A percentile compares a stretch with the other conserved stretches of the same genome.
phyloP scores from a whole-genome alignment of 2,888 invertebrate species.

The Brachyptera risi region DNA sequence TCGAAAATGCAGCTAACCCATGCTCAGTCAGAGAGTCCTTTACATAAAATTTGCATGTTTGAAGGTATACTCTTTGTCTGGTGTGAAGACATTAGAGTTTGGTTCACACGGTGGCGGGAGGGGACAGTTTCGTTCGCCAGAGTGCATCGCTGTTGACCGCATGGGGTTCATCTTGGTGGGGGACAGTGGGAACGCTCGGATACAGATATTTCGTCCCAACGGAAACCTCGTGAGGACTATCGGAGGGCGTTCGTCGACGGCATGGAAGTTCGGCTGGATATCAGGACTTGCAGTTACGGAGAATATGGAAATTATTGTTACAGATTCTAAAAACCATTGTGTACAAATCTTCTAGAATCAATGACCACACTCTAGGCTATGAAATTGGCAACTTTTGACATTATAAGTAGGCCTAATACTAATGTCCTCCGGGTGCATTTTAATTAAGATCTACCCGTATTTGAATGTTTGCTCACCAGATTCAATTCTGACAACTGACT shows the following conservation, averaged over 20 bases:
- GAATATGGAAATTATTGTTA: slow-evolving; percentile 57
- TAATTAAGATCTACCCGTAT: too few species aligned
- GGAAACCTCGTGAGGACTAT: slow-evolving; percentile 64
- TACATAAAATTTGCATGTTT: too few species aligned
- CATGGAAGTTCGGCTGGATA: slow-evolving; percentile 62
- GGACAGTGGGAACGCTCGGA: slow-evolving; percentile 70
- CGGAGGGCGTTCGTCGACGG: slow-evolving; percentile 51
- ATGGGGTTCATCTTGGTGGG: slow-evolving; percentile 73
- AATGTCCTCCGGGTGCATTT: too few species aligned
- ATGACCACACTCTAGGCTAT: too few species aligned
- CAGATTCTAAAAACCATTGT: slow-evolving; percentile 56
- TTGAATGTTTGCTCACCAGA: too few species aligned
- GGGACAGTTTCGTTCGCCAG: slow-evolving; percentile 69
- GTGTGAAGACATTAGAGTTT: slow-evolving; percentile 55
- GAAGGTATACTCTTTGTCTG: slow-evolving; percentile 49
- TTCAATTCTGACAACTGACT: too few species aligned
- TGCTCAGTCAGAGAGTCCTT: too few species aligned
- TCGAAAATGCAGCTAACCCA: too few species aligned
- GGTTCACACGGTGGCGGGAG: slow-evolving; percentile 61
- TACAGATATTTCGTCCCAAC: slow-evolving; percentile 69
- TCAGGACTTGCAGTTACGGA: slow-evolving; percentile 61
- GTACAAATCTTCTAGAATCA: slow-evolving; percentile 47
- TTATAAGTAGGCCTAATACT: too few species aligned
- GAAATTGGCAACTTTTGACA: too few species aligned
- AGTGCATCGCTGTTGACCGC: slow-evolving; percentile 66